These are phyloP conservation scores for Ptychodera flava DNA, from an alignment of 35 echinoderm and acorn worm species.

Conservation along the genomic window DNA sequence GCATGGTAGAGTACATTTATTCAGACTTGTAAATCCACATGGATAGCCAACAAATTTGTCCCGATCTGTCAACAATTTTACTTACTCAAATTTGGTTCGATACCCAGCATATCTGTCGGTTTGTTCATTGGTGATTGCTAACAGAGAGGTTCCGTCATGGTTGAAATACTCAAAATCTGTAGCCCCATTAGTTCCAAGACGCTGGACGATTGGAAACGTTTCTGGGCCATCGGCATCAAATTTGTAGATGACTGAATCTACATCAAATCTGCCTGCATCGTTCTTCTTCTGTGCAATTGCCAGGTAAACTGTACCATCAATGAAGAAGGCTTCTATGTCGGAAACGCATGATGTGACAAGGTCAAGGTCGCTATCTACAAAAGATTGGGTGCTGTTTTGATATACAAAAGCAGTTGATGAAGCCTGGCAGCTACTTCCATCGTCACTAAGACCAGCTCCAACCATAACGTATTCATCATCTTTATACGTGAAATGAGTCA, in stretches of 20 bases:
- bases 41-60: too few relatives aligned
- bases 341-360: neutral
- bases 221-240: neutral
- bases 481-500: neutral
- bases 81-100: neutral
- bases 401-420: neutral
- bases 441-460: neutral
- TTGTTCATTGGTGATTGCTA: neutral
- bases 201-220: neutral
- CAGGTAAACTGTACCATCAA: neutral
- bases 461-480: neutral
- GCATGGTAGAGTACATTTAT: too few relatives aligned
- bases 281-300: neutral
- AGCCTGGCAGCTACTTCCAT: neutral
- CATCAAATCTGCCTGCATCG: neutral
- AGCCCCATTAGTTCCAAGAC: neutral
- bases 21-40: too few relatives aligned
- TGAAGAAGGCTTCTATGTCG: neutral
- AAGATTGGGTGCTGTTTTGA: neutral
- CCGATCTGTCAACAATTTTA: too few relatives aligned
- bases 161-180: neutral
- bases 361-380: neutral
- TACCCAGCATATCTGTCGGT: neutral
- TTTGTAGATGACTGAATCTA: neutral
- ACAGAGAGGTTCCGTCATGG: neutral